Base-by-base conservation (phyloP, 1,140 invertebrate genomes). In the Anastrepha obliqua region DNA sequence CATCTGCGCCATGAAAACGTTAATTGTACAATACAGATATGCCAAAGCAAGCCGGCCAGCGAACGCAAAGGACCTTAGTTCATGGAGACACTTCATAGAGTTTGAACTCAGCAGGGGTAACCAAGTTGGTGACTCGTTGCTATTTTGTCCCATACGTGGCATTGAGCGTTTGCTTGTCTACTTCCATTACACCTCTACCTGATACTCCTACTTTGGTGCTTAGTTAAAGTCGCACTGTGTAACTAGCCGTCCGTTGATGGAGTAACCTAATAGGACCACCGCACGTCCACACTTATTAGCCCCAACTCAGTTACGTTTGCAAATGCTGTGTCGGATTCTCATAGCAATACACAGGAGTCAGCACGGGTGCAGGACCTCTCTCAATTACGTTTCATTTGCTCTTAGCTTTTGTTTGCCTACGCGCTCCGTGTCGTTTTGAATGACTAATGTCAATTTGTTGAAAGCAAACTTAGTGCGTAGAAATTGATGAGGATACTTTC, bases 381-480 rank as follows among this genome's bases (percentile, higher is more conserved):
- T 29, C 81, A 85, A 85, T 85, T 85, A 20, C 6, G 29, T 59
- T 85, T 58, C 51, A 58, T 59, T 85, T 58, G 59, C 85, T 88
- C 67, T 89, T 87, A 13, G 9, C 42, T 74, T 39, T 47, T 44
- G 5, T 17, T 47, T n/a, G 15, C n/a, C 44, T 88, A 87, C 86
- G 88, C 89, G 89, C 86, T 39, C 86, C 20, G 81, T 64, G 88
- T 64, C 59, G 87, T 59, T 59, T 62, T 88, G 89, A 88, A 90
- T 90, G 87, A 88, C 60, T 86, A 90, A 88, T 89, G 87, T 62
- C 85, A n/a, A 86, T 59, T 87, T 89, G 85, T 89, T 58, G 62
- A 86, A 86, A 85, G 87, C 74, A 29, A 67, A 67, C 44, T 67
- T 67, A 64, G 42, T 42, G 15, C 29, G 44, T 1, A 44, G 60